Base-by-base conservation (phyloP, 2,113 vertebrate species). In the Caranx ignobilis region DNA sequence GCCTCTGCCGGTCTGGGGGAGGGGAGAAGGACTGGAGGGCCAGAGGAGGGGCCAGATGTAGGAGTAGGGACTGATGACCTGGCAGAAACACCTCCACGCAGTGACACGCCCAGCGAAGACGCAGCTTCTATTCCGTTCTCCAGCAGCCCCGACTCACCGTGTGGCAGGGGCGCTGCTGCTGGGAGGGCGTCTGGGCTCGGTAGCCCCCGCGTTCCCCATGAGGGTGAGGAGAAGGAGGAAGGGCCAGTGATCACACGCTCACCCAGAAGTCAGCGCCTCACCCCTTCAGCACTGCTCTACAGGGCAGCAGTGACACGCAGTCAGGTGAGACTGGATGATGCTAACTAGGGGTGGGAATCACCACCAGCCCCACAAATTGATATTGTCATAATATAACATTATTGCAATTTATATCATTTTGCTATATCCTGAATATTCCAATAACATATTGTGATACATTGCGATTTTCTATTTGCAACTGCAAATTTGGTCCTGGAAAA, bases 251-350 rank as follows among this genome's bases (percentile, higher is more conserved):
- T 93, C 34, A 94, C 93, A 1, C 93, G 95, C 39, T 92, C 94
- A 6, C 93, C 95, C 10, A 88, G 96, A 71, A 93, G 93, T 86
- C 96, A 97, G 45, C 95, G 97, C 71, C 94, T 98, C 85, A 97
- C 97, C 2, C 97, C 97, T 0, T 95, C 97, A 18, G 97, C 97
- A 0, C 94, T 97, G 86, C 95, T 98, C 57, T 98, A 98, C 94
- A 95, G 97, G 81, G 97, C 97, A 3, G 97, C 97, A 0, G 97
- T 97, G 72, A 97, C 97, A 19, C 94, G 97, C 34, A 98, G 96
- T 80, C 97, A 98, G 96, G 97, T 98, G 86, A 70, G 79, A 26
- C 39, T 61, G 26, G 26, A 26, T 26, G 26, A 26, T 26, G 26
- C 26, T 26, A 26, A 26, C 26, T 26, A 26, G 26, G 26, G 26